Conservation (phyloP, 1,140 invertebrate genomes). For the Drosophila bocki region DNA sequence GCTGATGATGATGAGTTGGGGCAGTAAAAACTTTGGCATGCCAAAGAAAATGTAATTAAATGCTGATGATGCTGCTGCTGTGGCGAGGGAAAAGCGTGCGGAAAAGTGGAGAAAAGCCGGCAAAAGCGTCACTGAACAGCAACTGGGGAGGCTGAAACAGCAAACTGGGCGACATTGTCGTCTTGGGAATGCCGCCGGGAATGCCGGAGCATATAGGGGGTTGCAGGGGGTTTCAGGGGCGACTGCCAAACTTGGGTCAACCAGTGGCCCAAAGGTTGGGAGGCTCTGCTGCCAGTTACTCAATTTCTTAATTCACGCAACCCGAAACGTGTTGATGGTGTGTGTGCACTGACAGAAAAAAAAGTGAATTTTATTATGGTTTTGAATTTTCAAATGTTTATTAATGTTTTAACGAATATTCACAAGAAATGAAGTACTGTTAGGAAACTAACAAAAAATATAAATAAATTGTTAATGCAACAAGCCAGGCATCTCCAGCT, state of each 20-base stretch:
- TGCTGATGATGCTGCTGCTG: slow-evolving; percentile 65
- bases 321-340: slow-evolving; percentile 63
- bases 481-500: too few relatives aligned
- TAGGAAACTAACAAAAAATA: too few relatives aligned
- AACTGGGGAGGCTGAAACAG: slow-evolving; percentile 29
- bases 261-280: slow-evolving; percentile 33
- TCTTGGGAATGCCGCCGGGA: slow-evolving; percentile 44
- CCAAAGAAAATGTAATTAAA: slow-evolving; percentile 71
- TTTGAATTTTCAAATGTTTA: background rate
- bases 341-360: slow-evolving; percentile 23
- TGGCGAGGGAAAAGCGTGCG: slow-evolving; percentile 8
- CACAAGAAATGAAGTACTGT: background rate
- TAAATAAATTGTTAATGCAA: too few relatives aligned
- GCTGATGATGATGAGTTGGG: slow-evolving; percentile 37
- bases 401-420: background rate
- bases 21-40: slow-evolving; percentile 55
- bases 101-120: slow-evolving; percentile 4
- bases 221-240: background rate
- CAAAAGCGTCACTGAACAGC: slow-evolving; percentile 19
- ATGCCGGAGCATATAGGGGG: background rate
- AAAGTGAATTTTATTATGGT: too few relatives aligned
- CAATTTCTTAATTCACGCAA: slow-evolving; percentile 79
- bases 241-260: slow-evolving; percentile 9
- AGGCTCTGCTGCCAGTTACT: slow-evolving; percentile 52
- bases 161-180: slow-evolving; percentile 58